Conservation (phyloP, 2,888 invertebrate species). For the Rhagophthalmus giganteus region DNA sequence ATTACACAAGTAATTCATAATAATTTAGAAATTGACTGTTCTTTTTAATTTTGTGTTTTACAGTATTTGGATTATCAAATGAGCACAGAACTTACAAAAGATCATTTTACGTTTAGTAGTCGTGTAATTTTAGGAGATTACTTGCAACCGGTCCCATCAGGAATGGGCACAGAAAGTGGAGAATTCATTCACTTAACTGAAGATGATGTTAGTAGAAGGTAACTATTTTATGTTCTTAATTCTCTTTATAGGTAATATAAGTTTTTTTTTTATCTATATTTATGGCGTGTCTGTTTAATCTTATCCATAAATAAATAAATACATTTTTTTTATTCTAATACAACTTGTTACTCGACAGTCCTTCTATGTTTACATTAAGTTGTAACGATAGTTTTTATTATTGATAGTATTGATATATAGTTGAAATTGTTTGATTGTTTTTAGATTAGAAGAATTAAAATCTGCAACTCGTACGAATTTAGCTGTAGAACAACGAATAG, state of each 20-base stretch:
- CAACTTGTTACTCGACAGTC: no score
- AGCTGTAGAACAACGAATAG: constrained; percentile 75
- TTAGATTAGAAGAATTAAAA: constrained; percentile 68
- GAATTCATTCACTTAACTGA: constrained; percentile 79
- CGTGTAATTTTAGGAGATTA: constrained; percentile 90
- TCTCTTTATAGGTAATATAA: neutral
- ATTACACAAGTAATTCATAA: constrained; percentile 61
- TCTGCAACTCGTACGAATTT: constrained; percentile 65
- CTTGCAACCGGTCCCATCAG: constrained; percentile 72
- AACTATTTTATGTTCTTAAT: constrained; percentile 32
- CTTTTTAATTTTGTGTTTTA: no score
- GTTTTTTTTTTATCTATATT: neutral
- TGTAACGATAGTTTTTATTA: no score
- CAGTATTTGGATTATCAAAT: constrained; percentile 72
- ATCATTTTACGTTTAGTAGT: constrained; percentile 92
- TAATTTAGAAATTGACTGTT: neutral
- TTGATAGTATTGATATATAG: no score
- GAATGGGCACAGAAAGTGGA: constrained; percentile 64
- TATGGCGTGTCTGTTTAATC: no score
- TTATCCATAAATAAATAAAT: no score
- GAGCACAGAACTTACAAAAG: constrained; percentile 69
- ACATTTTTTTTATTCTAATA: no score
- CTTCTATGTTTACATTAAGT: no score
- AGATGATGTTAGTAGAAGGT: constrained; percentile 78
- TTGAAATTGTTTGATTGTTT: no score